Percentiles rank a stretch among this genome's conserved stretches.
Conservation (phyloP, 2,113 vertebrate genomes). For the Galbula dea region DNA sequence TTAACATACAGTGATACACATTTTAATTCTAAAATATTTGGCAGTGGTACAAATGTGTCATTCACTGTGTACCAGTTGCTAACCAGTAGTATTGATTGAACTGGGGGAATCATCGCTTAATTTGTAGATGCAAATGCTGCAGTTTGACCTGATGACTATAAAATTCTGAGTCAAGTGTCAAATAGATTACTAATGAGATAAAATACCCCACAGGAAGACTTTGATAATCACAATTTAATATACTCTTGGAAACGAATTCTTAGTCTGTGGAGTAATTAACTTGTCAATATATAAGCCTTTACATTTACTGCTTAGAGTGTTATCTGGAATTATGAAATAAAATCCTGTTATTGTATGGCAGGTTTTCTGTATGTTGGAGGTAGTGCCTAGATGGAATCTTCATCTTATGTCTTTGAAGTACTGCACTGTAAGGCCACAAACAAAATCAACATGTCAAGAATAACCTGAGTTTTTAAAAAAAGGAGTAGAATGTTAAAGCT, state of each 20-base stretch:
- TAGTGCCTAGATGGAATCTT: neutral
- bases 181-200: constrained; percentile 36
- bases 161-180: constrained; percentile 8
- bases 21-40: neutral
- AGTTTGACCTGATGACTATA: constrained; percentile 31
- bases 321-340: constrained; percentile 41
- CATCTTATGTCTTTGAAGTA: neutral
- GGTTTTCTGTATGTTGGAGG: neutral
- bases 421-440: neutral
- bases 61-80: neutral
- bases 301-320: neutral
- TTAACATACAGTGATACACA: neutral
- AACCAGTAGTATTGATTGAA: neutral
- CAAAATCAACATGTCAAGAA: neutral
- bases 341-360: neutral
- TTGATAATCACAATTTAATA: constrained; percentile 63
- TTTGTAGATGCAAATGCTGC: neutral
- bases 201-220: constrained; percentile 40
- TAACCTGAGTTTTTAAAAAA: neutral
- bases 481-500: neutral
- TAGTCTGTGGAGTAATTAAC: constrained; percentile 62
- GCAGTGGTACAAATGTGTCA: neutral
- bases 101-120: neutral
- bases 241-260: constrained; percentile 51
- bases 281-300: constrained; percentile 49